Percentiles rank a stretch among this genome's conserved stretches.
Conservation (phyloP, 2,888 invertebrate genomes). For the Euzetes globulus region DNA sequence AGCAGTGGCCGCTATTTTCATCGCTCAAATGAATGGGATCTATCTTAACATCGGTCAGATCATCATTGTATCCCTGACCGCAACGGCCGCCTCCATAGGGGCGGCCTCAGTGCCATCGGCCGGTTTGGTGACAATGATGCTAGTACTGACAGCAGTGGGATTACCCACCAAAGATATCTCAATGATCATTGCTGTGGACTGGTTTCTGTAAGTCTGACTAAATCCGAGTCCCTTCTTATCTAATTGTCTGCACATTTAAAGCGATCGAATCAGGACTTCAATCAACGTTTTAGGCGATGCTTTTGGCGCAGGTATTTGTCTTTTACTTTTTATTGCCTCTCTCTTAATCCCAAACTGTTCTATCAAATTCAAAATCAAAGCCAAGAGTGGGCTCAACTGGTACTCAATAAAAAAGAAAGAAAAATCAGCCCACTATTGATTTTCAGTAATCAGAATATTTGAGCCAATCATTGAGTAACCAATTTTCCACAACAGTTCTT, state of each 20-base stretch:
- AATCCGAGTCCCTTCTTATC: neutral
- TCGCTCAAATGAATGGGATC: constrained; percentile 52
- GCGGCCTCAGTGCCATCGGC: constrained; percentile 61
- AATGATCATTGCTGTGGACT: constrained; percentile 60
- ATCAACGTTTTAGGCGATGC: constrained; percentile 56
- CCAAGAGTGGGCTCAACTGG: too few species aligned
- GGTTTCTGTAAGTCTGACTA: constrained; percentile 56
- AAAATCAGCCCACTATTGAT: too few species aligned
- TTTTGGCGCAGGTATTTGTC: constrained; percentile 55
- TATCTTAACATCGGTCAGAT: constrained; percentile 43
- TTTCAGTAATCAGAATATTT: too few species aligned
- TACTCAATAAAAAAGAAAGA: too few species aligned
- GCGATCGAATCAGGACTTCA: constrained; percentile 54
- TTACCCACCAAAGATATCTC: constrained; percentile 59
- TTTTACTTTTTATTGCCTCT: too few species aligned
- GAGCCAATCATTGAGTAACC: too few species aligned
- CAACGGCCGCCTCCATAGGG: constrained; percentile 60
- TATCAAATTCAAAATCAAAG: too few species aligned
- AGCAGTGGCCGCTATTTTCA: constrained; percentile 54
- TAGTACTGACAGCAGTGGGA: constrained; percentile 58
- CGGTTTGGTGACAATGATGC: constrained; percentile 60
- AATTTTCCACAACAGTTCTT: too few species aligned
- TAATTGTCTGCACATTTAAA: constrained; percentile 41
- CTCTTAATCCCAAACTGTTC: too few species aligned
- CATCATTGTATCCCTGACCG: constrained; percentile 51